Base-by-base conservation (phyloP, 2,888 invertebrate genomes). In the Erebia ligea region DNA sequence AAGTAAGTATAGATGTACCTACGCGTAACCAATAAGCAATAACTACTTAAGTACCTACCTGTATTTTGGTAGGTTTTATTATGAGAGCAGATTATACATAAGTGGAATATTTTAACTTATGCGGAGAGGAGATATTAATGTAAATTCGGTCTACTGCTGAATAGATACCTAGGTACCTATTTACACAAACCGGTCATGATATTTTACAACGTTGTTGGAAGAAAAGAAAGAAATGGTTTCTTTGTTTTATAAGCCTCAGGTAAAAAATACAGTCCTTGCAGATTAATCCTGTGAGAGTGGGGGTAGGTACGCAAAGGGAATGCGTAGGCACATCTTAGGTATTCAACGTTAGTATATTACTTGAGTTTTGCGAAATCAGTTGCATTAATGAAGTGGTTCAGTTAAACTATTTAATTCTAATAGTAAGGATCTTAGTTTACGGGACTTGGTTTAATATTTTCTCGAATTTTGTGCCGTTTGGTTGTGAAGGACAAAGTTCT, bases 211-310 rank as follows among this genome's bases (percentile, higher is more conserved):
- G 21, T 21, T n/a, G 40, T 58, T 61, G 34, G 34, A 34, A 34
- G 6, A 34, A 34, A 34, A 34, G 34, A 34, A 34, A 34, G 34
- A 11, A 34, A 54, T 54, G 8, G 17, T 40, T 40, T 17, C 17
- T 17, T 64, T 64, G 52, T 64, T 48, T 62, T 21, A 62, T 19
- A 64, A 34, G 65, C 54, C 19, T 42, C 40, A 54, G 62, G 62
- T 62, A 62, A 48, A 62, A 59, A 62, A 50, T 15, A 15, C 9
- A 34, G 45, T 62, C 62, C 56, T 56, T 45, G 15, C 17, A 25
- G 17, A 25, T 10, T 19, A 62, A 62, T 62, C 62, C 8, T 15
- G 9, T 21, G 21, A 13, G 62, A 21, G 62, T 34, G 62, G 62
- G 62, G 61, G 58, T 45, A 42, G 17, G 15, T 62, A 62, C 13